phyloP scores from a whole-genome alignment of 2,797 vertebrate species.

The Cetoscarus ocellatus region DNA sequence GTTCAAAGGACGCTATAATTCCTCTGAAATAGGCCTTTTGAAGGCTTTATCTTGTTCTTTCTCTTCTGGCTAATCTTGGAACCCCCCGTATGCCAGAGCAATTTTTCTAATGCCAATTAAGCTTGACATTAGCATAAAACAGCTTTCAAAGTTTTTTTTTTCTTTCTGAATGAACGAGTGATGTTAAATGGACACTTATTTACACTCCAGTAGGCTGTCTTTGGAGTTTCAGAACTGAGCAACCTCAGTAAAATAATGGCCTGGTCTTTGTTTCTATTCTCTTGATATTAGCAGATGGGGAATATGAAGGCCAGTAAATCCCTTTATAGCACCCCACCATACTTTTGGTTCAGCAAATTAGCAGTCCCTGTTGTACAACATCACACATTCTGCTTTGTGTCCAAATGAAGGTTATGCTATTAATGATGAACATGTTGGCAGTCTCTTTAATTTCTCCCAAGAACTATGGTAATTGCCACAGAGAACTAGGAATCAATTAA shows the following conservation, averaged over 20 bases:
- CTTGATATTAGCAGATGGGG: conserved; percentile 56
- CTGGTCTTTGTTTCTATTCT: conserved; percentile 67
- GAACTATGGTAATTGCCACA: conserved; percentile 84
- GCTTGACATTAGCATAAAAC: conserved; percentile 97
- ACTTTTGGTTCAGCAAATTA: conserved; percentile 68
- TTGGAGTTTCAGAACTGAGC: conserved; percentile 72
- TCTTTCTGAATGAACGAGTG: conserved; percentile 86
- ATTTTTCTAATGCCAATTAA: conserved; percentile 99
- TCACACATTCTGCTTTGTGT: conserved; percentile 74
- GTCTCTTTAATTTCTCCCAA: conserved; percentile 74
- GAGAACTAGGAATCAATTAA: conserved; percentile 85
- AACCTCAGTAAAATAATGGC: conserved; percentile 71
- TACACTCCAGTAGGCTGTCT: conserved; percentile 82
- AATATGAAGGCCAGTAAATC: conserved; percentile 58
- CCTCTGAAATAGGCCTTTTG: conserved; percentile 98
- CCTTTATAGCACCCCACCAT: conserved; percentile 68
- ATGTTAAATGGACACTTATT: conserved; percentile 95
- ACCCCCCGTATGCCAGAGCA: conserved; percentile 97
- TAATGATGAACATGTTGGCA: conserved; percentile 79
- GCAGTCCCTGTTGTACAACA: conserved; percentile 67
- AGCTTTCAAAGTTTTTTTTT: conserved; percentile 93
- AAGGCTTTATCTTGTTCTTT: conserved; percentile 99
- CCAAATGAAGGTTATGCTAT: conserved; percentile 83
- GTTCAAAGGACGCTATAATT: conserved; percentile 99
- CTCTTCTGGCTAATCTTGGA: conserved; percentile 97